Percentiles rank a stretch among this genome's conserved stretches.
These are phyloP conservation scores for Trogon surrucura DNA, from an alignment of 2,113 vertebrate genomes.

Conservation along the genomic window DNA sequence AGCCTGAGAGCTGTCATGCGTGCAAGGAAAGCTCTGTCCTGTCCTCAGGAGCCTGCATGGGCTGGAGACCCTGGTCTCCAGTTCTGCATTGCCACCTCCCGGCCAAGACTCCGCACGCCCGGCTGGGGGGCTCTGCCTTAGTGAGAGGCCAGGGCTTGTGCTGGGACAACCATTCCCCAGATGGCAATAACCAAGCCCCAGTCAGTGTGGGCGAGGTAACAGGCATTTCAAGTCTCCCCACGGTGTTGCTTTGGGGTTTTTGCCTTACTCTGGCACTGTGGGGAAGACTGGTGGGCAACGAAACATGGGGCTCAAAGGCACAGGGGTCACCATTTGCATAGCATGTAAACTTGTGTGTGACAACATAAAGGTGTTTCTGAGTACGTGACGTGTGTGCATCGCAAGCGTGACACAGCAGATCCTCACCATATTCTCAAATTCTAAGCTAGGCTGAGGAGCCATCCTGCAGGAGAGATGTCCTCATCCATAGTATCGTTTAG, in stretches of 20 bases:
- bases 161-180: not conserved
- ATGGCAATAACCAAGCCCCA: accelerated
- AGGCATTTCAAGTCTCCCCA: accelerated
- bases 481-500: not conserved
- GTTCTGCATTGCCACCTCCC: conserved; percentile 68
- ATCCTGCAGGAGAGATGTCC: accelerated
- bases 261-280: not conserved
- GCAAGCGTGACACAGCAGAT: not conserved
- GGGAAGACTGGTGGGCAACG: not conserved
- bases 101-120: not conserved
- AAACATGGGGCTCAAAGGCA: not conserved
- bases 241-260: accelerated
- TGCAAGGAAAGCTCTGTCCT: too few relatives aligned
- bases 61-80: not conserved
- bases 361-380: not conserved
- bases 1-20: accelerated
- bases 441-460: not conserved
- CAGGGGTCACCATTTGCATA: not conserved
- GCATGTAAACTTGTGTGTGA: accelerated
- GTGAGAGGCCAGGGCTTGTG: not conserved
- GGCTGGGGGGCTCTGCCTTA: too few relatives aligned
- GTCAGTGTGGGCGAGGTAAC: accelerated
- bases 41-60: not conserved
- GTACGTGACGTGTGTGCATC: not conserved
- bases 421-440: not conserved